Percentiles rank a stretch among this genome's conserved stretches.
These are phyloP conservation scores for Arctocebus calabarensis DNA, from an alignment of 2,797 vertebrate species.

Conservation along the genomic window DNA sequence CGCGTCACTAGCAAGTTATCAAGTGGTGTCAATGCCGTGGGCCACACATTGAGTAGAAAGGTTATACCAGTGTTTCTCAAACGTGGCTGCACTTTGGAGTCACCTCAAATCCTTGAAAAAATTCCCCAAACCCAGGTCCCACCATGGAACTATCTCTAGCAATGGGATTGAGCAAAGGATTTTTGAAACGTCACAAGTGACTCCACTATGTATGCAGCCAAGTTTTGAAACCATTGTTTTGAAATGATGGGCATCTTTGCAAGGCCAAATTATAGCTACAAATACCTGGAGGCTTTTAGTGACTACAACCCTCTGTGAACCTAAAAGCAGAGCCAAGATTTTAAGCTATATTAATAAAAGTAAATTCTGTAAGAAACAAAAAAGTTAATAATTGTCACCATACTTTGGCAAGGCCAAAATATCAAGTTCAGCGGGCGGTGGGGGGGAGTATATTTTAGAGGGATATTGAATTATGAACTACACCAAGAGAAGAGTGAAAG, in stretches of 20 bases:
- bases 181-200: constrained; percentile 8
- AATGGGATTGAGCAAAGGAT: background rate
- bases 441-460: background rate
- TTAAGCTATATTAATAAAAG: constrained; percentile 23
- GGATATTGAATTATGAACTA: background rate
- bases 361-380: background rate
- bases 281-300: background rate
- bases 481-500: background rate
- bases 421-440: background rate
- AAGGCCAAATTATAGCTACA: background rate
- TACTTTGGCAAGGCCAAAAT: background rate
- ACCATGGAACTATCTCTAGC: constrained; percentile 13
- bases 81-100: background rate
- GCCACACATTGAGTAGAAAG: background rate
- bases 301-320: background rate
- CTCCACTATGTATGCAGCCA: background rate
- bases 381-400: background rate
- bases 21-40: background rate
- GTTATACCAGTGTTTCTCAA: background rate
- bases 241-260: background rate
- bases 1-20: background rate
- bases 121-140: background rate
- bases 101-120: background rate
- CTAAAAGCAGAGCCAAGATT: background rate
- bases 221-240: background rate